These are phyloP conservation scores for Python bivittatus DNA, from an alignment of 2,113 vertebrate species.

Conservation along the genomic window DNA sequence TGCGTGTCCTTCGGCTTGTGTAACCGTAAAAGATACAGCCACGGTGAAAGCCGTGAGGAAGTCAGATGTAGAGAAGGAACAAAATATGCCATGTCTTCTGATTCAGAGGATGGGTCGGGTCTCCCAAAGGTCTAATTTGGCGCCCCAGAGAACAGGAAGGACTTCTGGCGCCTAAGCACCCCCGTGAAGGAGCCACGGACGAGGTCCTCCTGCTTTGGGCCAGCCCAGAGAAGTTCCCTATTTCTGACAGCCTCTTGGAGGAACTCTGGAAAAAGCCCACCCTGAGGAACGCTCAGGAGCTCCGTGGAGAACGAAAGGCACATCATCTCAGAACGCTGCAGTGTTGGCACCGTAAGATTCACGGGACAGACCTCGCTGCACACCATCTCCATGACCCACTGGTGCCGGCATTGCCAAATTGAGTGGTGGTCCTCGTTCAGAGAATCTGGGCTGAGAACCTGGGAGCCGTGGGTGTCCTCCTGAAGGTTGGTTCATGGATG, in stretches of 20 bases:
- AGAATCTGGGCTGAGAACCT: too few species aligned
- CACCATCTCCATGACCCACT: fast-evolving
- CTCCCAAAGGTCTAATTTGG: background rate
- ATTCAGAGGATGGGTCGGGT: too few species aligned
- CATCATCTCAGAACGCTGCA: background rate
- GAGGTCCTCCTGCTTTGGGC: too few species aligned
- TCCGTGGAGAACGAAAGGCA: background rate
- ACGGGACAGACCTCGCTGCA: background rate
- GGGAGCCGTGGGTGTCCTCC: too few species aligned
- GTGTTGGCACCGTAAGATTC: background rate
- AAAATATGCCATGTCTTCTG: background rate
- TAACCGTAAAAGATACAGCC: background rate
- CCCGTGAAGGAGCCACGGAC: too few species aligned
- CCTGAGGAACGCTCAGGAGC: too few species aligned
- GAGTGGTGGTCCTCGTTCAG: background rate
- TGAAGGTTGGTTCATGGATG: too few species aligned
- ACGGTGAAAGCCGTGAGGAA: background rate
- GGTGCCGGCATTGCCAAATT: background rate
- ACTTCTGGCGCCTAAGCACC: background rate
- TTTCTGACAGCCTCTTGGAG: background rate
- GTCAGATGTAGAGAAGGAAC: background rate
- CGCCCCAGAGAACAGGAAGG: background rate
- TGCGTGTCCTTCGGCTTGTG: background rate
- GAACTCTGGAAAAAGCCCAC: background rate
- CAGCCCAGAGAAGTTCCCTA: background rate